Conservation (phyloP, 2,113 vertebrate genomes). For the Oriolus oriolus region DNA sequence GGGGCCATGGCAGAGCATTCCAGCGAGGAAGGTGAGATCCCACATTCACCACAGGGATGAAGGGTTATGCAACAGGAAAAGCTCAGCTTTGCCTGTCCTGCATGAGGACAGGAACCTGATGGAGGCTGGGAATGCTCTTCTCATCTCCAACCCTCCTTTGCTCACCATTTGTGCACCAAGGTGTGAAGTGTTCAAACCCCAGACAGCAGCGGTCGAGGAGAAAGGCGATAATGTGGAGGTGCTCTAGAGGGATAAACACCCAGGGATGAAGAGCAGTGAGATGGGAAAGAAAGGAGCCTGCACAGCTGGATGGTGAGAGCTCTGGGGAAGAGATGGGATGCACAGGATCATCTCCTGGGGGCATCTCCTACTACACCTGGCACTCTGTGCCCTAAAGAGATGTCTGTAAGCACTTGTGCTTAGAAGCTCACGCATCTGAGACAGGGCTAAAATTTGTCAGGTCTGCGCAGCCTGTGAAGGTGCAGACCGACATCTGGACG, state of each 20-base stretch:
- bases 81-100: not conserved
- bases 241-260: not conserved
- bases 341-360: not conserved
- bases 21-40: accelerated
- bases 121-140: not conserved
- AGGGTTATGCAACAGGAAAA: too few species aligned
- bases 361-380: not conserved
- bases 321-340: accelerated
- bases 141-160: accelerated
- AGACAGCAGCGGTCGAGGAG: accelerated
- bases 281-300: not conserved
- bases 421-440: not conserved
- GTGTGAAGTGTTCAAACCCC: not conserved
- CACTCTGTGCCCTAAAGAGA: not conserved
- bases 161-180: not conserved
- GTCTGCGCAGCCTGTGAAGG: not conserved
- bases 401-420: not conserved
- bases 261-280: not conserved
- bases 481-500: not conserved
- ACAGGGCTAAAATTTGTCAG: not conserved
- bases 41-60: not conserved
- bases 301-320: not conserved
- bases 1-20: accelerated
- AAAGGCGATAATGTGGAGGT: not conserved
- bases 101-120: accelerated